Evolutionary conservation across 2,888 invertebrate species (phyloP), one percentile per base, ranked within the genome.

Genomic region (Callosobruchus maculatus): DNA sequence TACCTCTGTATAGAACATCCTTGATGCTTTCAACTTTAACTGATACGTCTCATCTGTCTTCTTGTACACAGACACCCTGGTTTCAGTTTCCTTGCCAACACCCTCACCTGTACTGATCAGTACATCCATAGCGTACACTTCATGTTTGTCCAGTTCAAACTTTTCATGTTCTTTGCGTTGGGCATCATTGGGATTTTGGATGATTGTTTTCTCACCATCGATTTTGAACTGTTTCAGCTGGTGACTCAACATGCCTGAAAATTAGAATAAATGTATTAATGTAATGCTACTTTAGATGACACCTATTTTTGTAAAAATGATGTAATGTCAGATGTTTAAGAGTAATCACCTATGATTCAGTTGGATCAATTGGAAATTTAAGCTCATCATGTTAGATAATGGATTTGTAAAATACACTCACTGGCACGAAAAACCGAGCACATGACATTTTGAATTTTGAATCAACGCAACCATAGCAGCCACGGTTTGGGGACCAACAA

Each of bases 161-260:
- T 98, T 98, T 87, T 99, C 99, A 86, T 98, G 97, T 84, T 99
- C 99, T 85, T 97, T 97, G 82, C 95, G 94, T 86, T 98, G 98
- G 30, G 95, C 94, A 86, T 99, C 99, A 80, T 95, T 96, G 21
- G 99, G 99, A 88, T 99, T 99, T 76, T 98, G 96, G 83, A 97
- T 97, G 80, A 97, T 96, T 22, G 96, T 95, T 88, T 99, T 99
- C 83, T 98, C 98, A 21, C 99, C 99, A 88, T 99, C 98, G 85
- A 98, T 98, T 86, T 95, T 94, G 87, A 96, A 96, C 86, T 97
- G 97, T 87, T 98, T 97, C 78, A 99, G 89, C 85, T 99, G 97
- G 88, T 99, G 98, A 82, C 95, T 96, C 72, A 96, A 89, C 96
- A 95, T 95, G 79, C 87, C 80, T 79, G 68, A 3, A 20, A 18